Evolutionary conservation across 2,797 vertebrate genomes (phyloP), one percentile per base, ranked within the genome.

Genomic region (Acestrorhynchus altus): DNA sequence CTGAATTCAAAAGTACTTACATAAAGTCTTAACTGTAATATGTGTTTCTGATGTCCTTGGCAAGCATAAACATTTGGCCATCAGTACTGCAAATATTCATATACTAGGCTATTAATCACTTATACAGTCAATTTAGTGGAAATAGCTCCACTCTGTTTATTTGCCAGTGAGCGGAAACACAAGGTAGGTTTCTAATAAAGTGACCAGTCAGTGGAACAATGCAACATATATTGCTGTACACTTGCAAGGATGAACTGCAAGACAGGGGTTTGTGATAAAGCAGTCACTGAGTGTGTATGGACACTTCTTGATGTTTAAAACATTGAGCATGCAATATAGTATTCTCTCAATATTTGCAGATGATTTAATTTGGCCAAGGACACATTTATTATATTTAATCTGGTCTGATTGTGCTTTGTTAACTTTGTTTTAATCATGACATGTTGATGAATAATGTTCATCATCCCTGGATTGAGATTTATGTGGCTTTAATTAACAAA

Each of bases 401-500:
- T 4, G n/a, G 35, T 11, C 57, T 60, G 13, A 60, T 4, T 60
- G 57, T 35, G 60, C 9, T 18, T 42, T 42, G 40, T 63, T n/a
- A 63, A 54, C 20, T 54, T n/a, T 10, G n/a, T 42, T 63, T 40
- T 63, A 63, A 63, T 63, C 10, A 42, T 40, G 60, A 20, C 60
- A n/a, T 11, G 60, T 39, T 63, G 35, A 63, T 63, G 60, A 63
- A 63, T 40, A 40, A 4, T 4, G 35, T 13, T 22, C 35, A 20
- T 42, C 60, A 13, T 39, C 31, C 35, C n/a, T 31, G 60, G 4
- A 42, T 16, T 40, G 16, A 39, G 31, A 31, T 22, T 63, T 12
- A 63, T 42, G 31, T 42, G 15, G n/a, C 12, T 63, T 63, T 63
- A 63, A 63, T 42, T 39, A 40, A 40, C 35, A 4, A 42, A 39